phyloP scores from a whole-genome alignment of 2,888 invertebrate species.

The Caenorhabditis imperialis region DNA sequence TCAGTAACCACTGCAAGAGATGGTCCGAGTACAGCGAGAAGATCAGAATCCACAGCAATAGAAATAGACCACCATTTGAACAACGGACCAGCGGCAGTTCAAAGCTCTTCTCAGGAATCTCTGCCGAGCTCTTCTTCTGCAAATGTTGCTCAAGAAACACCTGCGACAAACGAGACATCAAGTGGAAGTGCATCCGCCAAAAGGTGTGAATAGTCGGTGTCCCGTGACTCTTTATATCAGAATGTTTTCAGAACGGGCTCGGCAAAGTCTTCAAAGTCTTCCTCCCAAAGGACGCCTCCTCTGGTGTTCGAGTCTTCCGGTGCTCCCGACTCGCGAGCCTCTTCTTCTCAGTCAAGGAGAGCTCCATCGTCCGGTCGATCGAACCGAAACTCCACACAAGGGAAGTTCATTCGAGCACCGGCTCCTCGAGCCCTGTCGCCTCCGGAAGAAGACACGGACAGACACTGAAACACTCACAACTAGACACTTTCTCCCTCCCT shows the following conservation, averaged over 20 bases:
- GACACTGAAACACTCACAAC: not conserved
- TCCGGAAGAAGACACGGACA: conserved; percentile 22
- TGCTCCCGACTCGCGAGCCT: conserved; percentile 22
- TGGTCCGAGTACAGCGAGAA: conserved; percentile 15
- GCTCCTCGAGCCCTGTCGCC: conserved; percentile 46
- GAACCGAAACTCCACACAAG: conserved; percentile 14
- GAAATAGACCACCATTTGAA: conserved; percentile 32
- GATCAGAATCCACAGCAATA: conserved; percentile 34
- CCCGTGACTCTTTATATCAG: no score
- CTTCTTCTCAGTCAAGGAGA: conserved; percentile 12
- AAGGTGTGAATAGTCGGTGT: conserved; percentile 22
- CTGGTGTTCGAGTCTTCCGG: conserved; percentile 2
- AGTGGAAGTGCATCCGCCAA: conserved; percentile 14
- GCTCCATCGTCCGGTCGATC: conserved; percentile 9
- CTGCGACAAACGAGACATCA: no score
- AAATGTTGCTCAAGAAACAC: no score
- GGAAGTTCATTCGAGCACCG: conserved; percentile 38
- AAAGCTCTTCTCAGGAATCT: conserved; percentile 1
- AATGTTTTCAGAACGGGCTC: conserved; percentile 36
- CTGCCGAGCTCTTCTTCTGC: not conserved
- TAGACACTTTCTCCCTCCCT: no score
- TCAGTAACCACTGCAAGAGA: conserved; percentile 15
- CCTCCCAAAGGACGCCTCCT: conserved; percentile 8
- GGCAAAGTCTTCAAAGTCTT: conserved; percentile 9
- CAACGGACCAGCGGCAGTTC: not conserved